Conservation (phyloP, 2,888 invertebrate genomes). For the Allolobophora icterica region DNA sequence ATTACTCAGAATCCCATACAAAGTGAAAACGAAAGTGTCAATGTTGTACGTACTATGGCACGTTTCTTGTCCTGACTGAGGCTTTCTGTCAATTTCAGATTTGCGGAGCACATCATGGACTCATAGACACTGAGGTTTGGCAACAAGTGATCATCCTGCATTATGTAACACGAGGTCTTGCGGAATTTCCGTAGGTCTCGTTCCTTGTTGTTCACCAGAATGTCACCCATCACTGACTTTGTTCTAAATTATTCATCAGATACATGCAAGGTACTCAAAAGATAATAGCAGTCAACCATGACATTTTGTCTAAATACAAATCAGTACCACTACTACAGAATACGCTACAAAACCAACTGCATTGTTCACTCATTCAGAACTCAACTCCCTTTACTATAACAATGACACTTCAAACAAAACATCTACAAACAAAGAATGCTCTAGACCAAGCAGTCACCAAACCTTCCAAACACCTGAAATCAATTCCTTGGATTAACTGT, state of each 20-base stretch:
- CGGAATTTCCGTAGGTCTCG: conserved; percentile 83
- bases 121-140: conserved; percentile 84
- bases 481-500: too few relatives aligned
- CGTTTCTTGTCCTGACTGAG: conserved; percentile 77
- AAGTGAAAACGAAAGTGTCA: too few relatives aligned
- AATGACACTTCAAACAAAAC: too few relatives aligned
- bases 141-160: conserved; percentile 85
- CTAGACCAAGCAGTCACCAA: too few relatives aligned
- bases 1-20: too few relatives aligned
- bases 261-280: not conserved
- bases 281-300: not conserved
- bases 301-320: not conserved
- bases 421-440: too few relatives aligned
- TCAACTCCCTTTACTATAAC: too few relatives aligned
- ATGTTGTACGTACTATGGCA: conserved; percentile 74
- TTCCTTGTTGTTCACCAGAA: conserved; percentile 75
- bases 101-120: conserved; percentile 84
- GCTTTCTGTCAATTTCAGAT: conserved; percentile 80
- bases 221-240: conserved; percentile 72
- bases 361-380: too few relatives aligned
- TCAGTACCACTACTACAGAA: not conserved
- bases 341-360: too few relatives aligned
- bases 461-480: too few relatives aligned
- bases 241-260: conserved; percentile 55
- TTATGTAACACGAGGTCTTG: conserved; percentile 87